Conservation (phyloP, 2,888 invertebrate species). For the Galeruca laticollis region DNA sequence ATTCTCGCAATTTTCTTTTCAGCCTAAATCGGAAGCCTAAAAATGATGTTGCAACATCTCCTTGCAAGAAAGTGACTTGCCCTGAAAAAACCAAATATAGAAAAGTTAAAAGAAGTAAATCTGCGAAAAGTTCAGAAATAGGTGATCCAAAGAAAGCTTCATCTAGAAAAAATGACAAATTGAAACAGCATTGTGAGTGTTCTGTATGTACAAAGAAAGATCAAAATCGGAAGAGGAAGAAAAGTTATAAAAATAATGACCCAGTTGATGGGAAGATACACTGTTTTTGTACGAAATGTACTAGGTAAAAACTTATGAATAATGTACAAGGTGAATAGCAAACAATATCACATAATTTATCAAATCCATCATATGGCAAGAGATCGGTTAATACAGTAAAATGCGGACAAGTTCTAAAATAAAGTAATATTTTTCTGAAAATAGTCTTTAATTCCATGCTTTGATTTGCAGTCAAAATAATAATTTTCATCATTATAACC, state of each 20-base stretch:
- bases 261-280: not conserved
- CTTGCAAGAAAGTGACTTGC: not conserved
- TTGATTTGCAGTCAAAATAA: no score
- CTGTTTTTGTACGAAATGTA: not conserved
- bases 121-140: not conserved
- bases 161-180: not conserved
- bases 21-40: not conserved
- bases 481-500: no score
- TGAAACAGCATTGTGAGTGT: not conserved
- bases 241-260: not conserved
- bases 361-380: no score
- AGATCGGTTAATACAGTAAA: no score
- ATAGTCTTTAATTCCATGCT: no score
- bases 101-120: not conserved
- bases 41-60: not conserved
- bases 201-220: not conserved
- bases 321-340: not conserved
- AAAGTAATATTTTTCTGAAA: no score
- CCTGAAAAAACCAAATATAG: not conserved
- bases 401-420: no score
- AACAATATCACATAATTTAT: no score
- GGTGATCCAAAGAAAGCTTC: not conserved
- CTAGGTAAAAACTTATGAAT: not conserved
- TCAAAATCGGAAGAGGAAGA: not conserved
- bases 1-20: not conserved